Evolutionary conservation across 2,888 invertebrate species (phyloP).

Genomic region (Rhimphoctona megacephalus): DNA sequence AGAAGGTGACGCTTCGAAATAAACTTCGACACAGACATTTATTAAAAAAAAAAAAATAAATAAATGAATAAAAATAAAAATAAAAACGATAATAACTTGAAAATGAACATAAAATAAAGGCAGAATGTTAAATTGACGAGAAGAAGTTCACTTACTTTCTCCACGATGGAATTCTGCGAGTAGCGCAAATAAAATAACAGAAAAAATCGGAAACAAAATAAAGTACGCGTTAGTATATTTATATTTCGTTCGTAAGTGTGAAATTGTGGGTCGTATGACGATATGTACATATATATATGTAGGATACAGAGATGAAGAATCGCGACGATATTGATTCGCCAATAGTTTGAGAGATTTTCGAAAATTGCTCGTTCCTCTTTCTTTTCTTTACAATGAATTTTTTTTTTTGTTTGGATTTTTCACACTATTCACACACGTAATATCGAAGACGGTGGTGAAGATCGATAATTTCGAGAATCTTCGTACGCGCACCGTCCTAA

Average conservation of each 20-base stretch:
- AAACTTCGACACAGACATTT: slow-evolving; percentile 42
- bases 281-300: slow-evolving; percentile 47
- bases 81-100: slow-evolving; percentile 48
- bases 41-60: slow-evolving; percentile 45
- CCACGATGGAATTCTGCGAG: slow-evolving; percentile 96
- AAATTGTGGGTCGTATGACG: slow-evolving; percentile 46
- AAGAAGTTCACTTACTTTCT: slow-evolving; percentile 93
- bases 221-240: slow-evolving; percentile 84
- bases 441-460: slow-evolving; percentile 44
- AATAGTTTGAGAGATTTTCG: slow-evolving; percentile 75
- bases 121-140: slow-evolving; percentile 69
- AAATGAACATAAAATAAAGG: slow-evolving; percentile 57
- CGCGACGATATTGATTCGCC: slow-evolving; percentile 71
- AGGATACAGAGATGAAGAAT: slow-evolving; percentile 74
- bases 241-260: slow-evolving; percentile 46
- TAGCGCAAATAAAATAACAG: slow-evolving; percentile 85
- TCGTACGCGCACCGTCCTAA: slow-evolving; percentile 63
- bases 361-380: slow-evolving; percentile 62
- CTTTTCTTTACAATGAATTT: slow-evolving; percentile 16
- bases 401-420: background rate
- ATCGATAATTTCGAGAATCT: slow-evolving; percentile 73
- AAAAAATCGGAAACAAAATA: slow-evolving; percentile 85
- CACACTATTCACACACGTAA: slow-evolving; percentile 47
- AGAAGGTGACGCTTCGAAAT: slow-evolving; percentile 63
- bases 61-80: slow-evolving; percentile 21